Evolutionary conservation across 1,140 invertebrate genomes (phyloP).

Genomic region (Drosophila sucinea): DNA sequence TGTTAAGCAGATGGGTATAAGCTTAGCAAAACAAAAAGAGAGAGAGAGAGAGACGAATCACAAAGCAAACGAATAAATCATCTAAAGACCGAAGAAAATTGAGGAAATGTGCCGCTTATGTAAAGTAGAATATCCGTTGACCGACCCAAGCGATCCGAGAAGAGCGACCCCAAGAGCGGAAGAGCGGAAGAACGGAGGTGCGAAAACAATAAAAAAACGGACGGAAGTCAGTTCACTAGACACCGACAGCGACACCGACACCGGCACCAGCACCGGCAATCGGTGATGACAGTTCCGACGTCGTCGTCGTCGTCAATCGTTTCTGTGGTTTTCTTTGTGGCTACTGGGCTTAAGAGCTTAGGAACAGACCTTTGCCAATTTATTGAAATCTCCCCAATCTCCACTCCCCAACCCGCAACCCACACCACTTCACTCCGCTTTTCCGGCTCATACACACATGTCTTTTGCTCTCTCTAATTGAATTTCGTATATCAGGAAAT

Average conservation of each 20-base stretch:
- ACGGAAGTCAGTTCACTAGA: slow-evolving; percentile 55
- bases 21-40: slow-evolving; percentile 25
- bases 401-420: neutral
- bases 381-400: slow-evolving; percentile 35
- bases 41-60: slow-evolving; percentile 33
- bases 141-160: slow-evolving; percentile 25
- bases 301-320: slow-evolving; percentile 11
- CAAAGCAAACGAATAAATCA: slow-evolving; percentile 49
- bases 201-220: slow-evolving; percentile 76
- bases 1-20: slow-evolving; percentile 30
- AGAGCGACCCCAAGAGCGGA: slow-evolving; percentile 17
- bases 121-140: slow-evolving; percentile 78
- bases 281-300: slow-evolving; percentile 39
- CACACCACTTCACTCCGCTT: slow-evolving; percentile 36
- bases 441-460: slow-evolving; percentile 45
- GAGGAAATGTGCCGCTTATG: slow-evolving; percentile 76
- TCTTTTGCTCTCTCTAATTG: slow-evolving; percentile 32
- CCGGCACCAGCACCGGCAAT: neutral
- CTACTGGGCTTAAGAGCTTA: slow-evolving; percentile 40
- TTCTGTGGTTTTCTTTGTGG: slow-evolving; percentile 12
- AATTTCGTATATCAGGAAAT: slow-evolving; percentile 67
- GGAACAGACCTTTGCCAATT: slow-evolving; percentile 68
- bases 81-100: slow-evolving; percentile 64
- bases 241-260: too few species aligned
- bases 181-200: slow-evolving; percentile 57